phyloP scores from a whole-genome alignment of 2,113 vertebrate genomes.

The Indri indri region DNA sequence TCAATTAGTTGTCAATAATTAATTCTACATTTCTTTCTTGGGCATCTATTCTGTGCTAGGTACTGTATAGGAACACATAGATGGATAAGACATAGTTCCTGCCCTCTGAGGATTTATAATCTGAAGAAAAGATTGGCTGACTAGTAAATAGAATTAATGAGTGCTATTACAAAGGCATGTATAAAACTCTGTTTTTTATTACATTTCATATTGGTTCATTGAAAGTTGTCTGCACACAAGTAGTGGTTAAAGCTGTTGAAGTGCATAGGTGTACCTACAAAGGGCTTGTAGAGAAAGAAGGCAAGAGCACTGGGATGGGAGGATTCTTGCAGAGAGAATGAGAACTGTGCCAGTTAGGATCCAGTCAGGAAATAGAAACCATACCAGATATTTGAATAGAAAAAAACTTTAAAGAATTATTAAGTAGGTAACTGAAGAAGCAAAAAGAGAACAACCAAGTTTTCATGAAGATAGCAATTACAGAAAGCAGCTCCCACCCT shows the following conservation, averaged over 20 bases:
- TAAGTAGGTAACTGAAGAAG: slow-evolving; percentile 26
- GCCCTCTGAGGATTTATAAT: not conserved
- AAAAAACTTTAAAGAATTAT: not conserved
- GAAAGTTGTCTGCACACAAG: not conserved
- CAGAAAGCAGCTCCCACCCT: not conserved
- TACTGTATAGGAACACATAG: not conserved
- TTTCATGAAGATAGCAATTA: slow-evolving; percentile 1
- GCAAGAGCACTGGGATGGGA: not conserved
- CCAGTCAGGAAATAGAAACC: slow-evolving; percentile 2
- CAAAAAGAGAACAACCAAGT: slow-evolving; percentile 21
- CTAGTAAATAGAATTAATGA: not conserved
- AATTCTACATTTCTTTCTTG: not conserved
- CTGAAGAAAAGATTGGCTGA: not conserved
- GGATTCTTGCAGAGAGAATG: not conserved
- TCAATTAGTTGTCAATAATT: not conserved
- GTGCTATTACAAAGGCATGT: not conserved
- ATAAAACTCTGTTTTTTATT: not conserved
- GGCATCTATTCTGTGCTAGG: not conserved
- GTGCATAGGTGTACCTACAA: not conserved
- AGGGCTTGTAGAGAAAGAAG: slow-evolving; percentile 6
- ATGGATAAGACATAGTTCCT: not conserved
- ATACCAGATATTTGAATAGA: slow-evolving; percentile 27
- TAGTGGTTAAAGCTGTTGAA: not conserved
- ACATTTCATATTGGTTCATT: not conserved
- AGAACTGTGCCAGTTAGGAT: not conserved